phyloP scores from a whole-genome alignment of 2,888 invertebrate genomes.

The Tillus elongatus region DNA sequence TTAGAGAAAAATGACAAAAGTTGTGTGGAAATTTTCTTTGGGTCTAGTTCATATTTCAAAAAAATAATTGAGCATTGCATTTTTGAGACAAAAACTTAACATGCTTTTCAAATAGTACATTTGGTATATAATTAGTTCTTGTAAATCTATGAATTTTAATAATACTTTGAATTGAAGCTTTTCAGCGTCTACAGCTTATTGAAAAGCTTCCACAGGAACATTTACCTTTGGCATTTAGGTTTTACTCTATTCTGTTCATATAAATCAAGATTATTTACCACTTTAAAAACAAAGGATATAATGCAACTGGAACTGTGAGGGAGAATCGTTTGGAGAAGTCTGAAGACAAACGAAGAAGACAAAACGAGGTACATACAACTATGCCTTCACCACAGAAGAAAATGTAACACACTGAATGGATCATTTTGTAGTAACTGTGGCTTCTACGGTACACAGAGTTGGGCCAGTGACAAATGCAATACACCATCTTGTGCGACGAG shows the following conservation, averaged over 20 bases:
- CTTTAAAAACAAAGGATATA: conserved; percentile 7
- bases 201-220: not conserved
- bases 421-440: conserved; percentile 6
- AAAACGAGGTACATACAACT: conserved; percentile 5
- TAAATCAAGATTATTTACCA: conserved; percentile 7
- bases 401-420: conserved; percentile 7
- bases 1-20: no score
- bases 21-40: no score
- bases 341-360: conserved; percentile 10
- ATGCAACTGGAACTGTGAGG: conserved; percentile 8
- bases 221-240: no score
- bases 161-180: no score
- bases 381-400: conserved; percentile 5
- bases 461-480: conserved; percentile 4
- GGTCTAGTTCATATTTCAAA: no score
- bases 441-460: not conserved
- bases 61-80: no score
- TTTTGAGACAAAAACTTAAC: no score
- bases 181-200: not conserved
- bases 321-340: conserved; percentile 8
- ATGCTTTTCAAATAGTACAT: no score
- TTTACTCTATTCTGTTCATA: conserved; percentile 9
- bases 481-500: conserved; percentile 6
- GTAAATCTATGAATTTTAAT: no score
- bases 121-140: no score